Conservation (phyloP, 2,113 vertebrate genomes). For the Melanerpes aurifrons region DNA sequence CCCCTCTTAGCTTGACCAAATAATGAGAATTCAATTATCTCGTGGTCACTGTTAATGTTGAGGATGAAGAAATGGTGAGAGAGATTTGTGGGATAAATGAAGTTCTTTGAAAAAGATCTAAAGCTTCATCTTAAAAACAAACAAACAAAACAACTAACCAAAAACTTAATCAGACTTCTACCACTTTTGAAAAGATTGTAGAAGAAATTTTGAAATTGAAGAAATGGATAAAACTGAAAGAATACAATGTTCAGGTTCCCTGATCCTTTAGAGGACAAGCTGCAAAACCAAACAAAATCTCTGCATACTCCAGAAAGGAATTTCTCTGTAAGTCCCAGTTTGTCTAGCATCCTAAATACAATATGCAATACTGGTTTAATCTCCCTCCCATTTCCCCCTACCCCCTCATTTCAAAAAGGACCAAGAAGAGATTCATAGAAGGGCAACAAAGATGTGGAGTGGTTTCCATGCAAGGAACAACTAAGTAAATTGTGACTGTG, state of each 20-base stretch:
- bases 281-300: too few relatives aligned
- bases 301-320: too few relatives aligned
- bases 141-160: background rate
- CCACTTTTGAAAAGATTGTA: background rate
- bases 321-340: background rate
- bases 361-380: background rate
- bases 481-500: background rate
- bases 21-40: too few relatives aligned
- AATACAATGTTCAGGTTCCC: background rate
- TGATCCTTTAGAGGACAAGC: background rate
- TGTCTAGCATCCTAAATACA: rapidly evolving
- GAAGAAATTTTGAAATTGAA: background rate
- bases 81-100: background rate
- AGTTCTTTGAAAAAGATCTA: background rate
- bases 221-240: background rate
- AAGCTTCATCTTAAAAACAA: background rate
- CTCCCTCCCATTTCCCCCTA: background rate
- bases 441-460: background rate
- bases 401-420: background rate
- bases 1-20: too few relatives aligned
- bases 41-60: too few relatives aligned
- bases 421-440: background rate
- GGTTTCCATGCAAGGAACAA: background rate
- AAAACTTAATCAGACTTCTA: background rate
- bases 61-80: background rate